These are phyloP conservation scores for Bugula neritina DNA, from an alignment of 2,888 invertebrate species.

Conservation along the genomic window DNA sequence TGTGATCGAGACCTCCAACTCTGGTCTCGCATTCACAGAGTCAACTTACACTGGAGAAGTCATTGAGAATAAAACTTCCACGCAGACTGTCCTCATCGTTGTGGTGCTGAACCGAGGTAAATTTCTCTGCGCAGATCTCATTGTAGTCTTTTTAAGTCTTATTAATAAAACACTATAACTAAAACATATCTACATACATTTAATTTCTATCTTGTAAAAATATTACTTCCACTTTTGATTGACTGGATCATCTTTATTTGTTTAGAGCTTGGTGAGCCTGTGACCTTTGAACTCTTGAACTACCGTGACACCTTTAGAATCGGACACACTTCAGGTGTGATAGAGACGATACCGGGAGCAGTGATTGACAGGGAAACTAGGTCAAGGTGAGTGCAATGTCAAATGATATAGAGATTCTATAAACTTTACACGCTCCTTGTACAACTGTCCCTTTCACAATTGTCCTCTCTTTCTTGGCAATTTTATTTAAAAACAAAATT, in stretches of 20 bases:
- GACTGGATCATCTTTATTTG: too few relatives aligned
- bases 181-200: too few relatives aligned
- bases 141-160: not conserved
- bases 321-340: conserved; percentile 81
- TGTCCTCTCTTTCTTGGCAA: too few relatives aligned
- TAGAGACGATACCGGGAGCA: conserved; percentile 68
- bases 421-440: too few relatives aligned
- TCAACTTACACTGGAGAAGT: conserved; percentile 72
- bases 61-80: conserved; percentile 77
- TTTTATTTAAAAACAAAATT: too few relatives aligned
- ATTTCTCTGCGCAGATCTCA: not conserved
- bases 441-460: too few relatives aligned
- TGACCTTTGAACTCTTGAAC: conserved; percentile 79
- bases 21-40: conserved; percentile 76
- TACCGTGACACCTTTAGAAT: conserved; percentile 79
- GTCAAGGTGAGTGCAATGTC: conserved; percentile 46
- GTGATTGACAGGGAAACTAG: conserved; percentile 80
- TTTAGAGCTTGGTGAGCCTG: conserved; percentile 77
- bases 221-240: too few relatives aligned
- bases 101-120: conserved; percentile 69
- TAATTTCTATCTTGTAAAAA: too few relatives aligned
- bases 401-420: too few relatives aligned
- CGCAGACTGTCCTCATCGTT: conserved; percentile 72
- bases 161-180: too few relatives aligned
- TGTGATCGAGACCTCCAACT: conserved; percentile 62